A percentile compares a stretch with the other conserved stretches of the same genome.
These are phyloP conservation scores for Ptychoptera albimana DNA, from an alignment of 2,888 invertebrate genomes.

Conservation along the genomic window DNA sequence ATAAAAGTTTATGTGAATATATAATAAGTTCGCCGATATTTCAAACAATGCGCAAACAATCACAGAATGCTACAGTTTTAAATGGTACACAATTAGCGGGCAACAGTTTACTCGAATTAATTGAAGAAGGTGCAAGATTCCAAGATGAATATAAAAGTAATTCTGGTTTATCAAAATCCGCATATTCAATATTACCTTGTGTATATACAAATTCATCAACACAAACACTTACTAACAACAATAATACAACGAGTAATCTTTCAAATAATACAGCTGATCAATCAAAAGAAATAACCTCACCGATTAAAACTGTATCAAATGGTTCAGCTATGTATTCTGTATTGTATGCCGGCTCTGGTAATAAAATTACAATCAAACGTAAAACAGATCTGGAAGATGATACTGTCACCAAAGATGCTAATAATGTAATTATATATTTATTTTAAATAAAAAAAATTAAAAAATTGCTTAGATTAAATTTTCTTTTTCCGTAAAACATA, in stretches of 20 bases:
- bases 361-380: slow-evolving; percentile 69
- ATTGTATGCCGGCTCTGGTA: slow-evolving; percentile 62
- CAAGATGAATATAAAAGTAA: slow-evolving; percentile 58
- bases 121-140: slow-evolving; percentile 66
- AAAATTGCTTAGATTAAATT: too few relatives aligned
- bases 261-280: slow-evolving; percentile 8
- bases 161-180: slow-evolving; percentile 55
- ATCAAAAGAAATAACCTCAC: slow-evolving; percentile 17
- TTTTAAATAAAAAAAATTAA: too few relatives aligned
- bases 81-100: slow-evolving; percentile 19
- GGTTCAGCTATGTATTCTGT: slow-evolving; percentile 57
- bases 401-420: not conserved
- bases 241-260: slow-evolving; percentile 16
- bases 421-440: not conserved
- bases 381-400: slow-evolving; percentile 47
- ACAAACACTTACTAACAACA: slow-evolving; percentile 32
- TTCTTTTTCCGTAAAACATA: not conserved
- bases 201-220: slow-evolving; percentile 50
- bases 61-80: slow-evolving; percentile 37
- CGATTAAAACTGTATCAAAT: slow-evolving; percentile 33
- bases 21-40: slow-evolving; percentile 59
- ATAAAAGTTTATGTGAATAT: slow-evolving; percentile 75
- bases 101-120: slow-evolving; percentile 51
- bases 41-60: slow-evolving; percentile 24
- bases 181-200: slow-evolving; percentile 57